These are phyloP conservation scores for Torymus tubicola DNA, from an alignment of 2,888 invertebrate genomes.

Conservation along the genomic window DNA sequence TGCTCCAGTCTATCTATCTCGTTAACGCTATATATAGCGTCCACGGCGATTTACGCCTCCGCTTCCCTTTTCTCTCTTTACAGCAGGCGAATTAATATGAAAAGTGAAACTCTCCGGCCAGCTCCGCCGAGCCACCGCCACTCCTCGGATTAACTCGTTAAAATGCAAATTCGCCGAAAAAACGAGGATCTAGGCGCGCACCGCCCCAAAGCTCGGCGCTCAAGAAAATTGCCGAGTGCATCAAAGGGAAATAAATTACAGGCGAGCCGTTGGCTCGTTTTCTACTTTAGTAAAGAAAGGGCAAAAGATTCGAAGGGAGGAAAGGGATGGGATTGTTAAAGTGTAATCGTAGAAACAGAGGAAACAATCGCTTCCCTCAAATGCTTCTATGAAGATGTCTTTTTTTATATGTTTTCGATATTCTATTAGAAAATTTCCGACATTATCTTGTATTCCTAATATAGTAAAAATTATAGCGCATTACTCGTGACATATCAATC, in stretches of 20 bases:
- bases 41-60: conserved; percentile 31
- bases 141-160: conserved; percentile 54
- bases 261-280: neutral
- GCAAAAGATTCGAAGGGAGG: neutral
- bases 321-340: too few species aligned
- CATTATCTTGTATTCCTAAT: too few species aligned
- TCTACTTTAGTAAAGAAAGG: neutral
- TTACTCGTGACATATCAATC: too few species aligned
- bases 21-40: conserved; percentile 45
- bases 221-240: conserved; percentile 55
- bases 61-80: conserved; percentile 1
- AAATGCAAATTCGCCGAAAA: conserved; percentile 51
- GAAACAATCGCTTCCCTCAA: too few species aligned
- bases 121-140: neutral
- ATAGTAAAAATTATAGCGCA: too few species aligned
- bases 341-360: too few species aligned
- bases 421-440: too few species aligned
- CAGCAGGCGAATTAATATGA: conserved; percentile 42
- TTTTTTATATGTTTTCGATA: too few species aligned
- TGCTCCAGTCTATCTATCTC: conserved; percentile 4
- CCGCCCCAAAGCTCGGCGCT: neutral
- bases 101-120: conserved; percentile 43
- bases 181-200: neutral
- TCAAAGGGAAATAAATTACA: conserved; percentile 53
- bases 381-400: too few species aligned